Base-by-base conservation (phyloP, 1,140 invertebrate species). In the Apis dorsata region DNA sequence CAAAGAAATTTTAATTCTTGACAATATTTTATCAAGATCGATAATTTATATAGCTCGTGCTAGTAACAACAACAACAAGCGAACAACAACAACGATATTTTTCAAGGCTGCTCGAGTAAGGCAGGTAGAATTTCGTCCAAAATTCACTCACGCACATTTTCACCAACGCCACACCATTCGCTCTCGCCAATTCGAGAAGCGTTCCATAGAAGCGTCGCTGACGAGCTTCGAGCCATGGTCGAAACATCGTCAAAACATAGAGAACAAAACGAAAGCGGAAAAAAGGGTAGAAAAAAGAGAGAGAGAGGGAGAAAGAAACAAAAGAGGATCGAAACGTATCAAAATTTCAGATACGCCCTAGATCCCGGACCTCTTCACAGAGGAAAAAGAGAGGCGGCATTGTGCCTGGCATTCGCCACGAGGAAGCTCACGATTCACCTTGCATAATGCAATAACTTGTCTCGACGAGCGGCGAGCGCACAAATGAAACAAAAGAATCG, bases 401-500 rank as follows among this genome's bases (percentile, higher is more conserved):
- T 63, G 34, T 53, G 57, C 15, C 34, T 49, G 15, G 78, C 49
- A 44, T 62, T 51, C 70, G 34, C 60, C 21, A 34, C 34, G 34
- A 44, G 53, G 63, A 63, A 76, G 66, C 59, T 66, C 62, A 63
- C 53, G 79, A 75, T 81, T 53, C 79, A 68, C 24, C 73, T 75
- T 81, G 79, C 79, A 81, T 76, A 81, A 81, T 81, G 72, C 72
- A 81, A 75, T 81, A 81, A 76, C 79, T 73, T 73, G 72, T 81
- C 79, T 76, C 79, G 28, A 59, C 71, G 62, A 66, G 70, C 34
- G 60, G 51, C 65, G 49, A 24, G 70, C 51, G 62, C 34, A 81
- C 72, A 53, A 81, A 81, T 60, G 63, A 68, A 59, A 81, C 79
- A 81, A 81, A 76, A 55, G 79, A 81, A 76, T 81, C 63, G 79